A percentile compares a stretch with the other conserved stretches of the same genome.
phyloP scores from a whole-genome alignment of 2,113 vertebrate genomes.

The Bubo scandiacus region DNA sequence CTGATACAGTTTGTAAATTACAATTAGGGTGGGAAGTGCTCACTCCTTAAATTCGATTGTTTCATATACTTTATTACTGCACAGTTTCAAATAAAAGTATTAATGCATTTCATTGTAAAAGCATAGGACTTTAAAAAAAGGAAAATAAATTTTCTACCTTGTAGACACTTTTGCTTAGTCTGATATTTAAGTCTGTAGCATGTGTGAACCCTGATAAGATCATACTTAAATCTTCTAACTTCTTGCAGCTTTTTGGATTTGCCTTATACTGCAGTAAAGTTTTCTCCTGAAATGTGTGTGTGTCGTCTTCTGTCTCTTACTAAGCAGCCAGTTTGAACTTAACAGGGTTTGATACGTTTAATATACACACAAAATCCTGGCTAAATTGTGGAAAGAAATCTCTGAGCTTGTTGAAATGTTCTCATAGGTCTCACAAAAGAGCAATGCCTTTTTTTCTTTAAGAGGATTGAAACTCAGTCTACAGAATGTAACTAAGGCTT shows the following conservation, averaged over 20 bases:
- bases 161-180: background rate
- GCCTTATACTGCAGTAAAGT: constrained; percentile 18
- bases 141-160: background rate
- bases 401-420: constrained; percentile 55
- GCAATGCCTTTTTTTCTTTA: constrained; percentile 48
- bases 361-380: background rate
- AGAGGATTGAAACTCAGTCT: constrained; percentile 69
- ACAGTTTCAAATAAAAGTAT: background rate
- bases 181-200: background rate
- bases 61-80: background rate
- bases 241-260: constrained; percentile 48
- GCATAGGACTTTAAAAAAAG: constrained; percentile 25
- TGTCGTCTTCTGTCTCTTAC: background rate
- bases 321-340: constrained; percentile 16
- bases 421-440: constrained; percentile 57
- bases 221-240: constrained; percentile 1
- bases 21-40: background rate
- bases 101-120: constrained; percentile 19
- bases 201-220: constrained; percentile 53
- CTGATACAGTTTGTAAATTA: background rate
- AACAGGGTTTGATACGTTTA: constrained; percentile 43
- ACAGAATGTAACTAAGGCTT: constrained; percentile 71
- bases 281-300: constrained; percentile 35
- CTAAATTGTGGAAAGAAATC: constrained; percentile 20
- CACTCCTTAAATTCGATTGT: background rate